phyloP scores from a whole-genome alignment of 2,113 vertebrate species.

The Prionailurus viverrinus region DNA sequence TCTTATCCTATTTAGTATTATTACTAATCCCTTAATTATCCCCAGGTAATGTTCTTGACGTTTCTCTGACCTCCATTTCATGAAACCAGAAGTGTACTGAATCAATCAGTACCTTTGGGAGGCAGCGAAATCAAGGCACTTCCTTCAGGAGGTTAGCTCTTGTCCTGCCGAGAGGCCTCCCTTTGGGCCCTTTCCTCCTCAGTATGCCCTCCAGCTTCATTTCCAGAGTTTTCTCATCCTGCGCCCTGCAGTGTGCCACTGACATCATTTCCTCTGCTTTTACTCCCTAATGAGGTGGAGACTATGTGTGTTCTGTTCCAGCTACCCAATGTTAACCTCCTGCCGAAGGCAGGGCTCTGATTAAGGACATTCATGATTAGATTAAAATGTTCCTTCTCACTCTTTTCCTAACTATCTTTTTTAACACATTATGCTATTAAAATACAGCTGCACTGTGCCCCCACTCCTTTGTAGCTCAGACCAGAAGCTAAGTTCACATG shows the following conservation, averaged over 20 bases:
- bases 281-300: conserved; percentile 52
- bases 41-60: background rate
- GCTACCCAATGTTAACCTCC: background rate
- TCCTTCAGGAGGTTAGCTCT: too few species aligned
- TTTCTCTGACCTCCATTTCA: background rate
- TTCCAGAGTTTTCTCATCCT: conserved; percentile 1
- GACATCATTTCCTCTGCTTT: conserved; percentile 46
- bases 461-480: background rate
- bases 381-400: background rate
- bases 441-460: background rate
- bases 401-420: background rate
- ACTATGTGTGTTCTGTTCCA: background rate
- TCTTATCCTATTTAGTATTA: background rate
- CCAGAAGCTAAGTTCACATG: background rate
- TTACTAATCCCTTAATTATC: background rate
- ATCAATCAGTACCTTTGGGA: background rate
- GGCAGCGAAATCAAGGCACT: background rate
- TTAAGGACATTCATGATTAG: background rate
- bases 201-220: background rate
- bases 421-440: background rate
- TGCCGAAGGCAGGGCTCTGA: background rate
- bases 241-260: background rate
- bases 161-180: background rate
- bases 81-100: background rate
- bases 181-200: background rate